Conservation (phyloP, 2,888 invertebrate genomes). For the Clusia tigrina region DNA sequence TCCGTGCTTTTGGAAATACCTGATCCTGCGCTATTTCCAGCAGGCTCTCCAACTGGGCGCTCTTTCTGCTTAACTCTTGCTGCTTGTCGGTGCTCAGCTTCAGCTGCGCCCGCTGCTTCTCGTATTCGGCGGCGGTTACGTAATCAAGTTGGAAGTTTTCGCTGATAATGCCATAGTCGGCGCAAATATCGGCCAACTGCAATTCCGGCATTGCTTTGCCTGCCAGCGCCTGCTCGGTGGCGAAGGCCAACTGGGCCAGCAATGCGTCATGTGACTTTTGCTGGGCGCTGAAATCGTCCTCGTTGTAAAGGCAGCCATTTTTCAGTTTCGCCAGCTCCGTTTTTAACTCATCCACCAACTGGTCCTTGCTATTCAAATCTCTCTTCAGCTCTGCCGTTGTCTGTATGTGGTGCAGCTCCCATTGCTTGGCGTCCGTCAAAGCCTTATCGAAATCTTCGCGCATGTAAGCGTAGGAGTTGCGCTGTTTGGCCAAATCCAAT, state of each 20-base stretch:
- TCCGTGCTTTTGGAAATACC: conserved; percentile 31
- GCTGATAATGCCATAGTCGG: conserved; percentile 56
- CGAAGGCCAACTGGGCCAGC: conserved; percentile 52
- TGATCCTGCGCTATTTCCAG: conserved; percentile 57
- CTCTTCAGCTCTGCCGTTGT: conserved; percentile 44
- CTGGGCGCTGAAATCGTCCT: conserved; percentile 49
- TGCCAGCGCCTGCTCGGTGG: conserved; percentile 48
- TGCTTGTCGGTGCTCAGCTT: conserved; percentile 39
- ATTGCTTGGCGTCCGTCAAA: conserved; percentile 44
- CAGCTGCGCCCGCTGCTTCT: conserved; percentile 43
- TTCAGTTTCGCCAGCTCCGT: conserved; percentile 28
- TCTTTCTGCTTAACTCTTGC: conserved; percentile 48
- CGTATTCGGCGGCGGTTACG: conserved; percentile 56
- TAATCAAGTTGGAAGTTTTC: conserved; percentile 58
- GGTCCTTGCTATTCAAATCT: conserved; percentile 44
- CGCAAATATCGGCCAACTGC: conserved; percentile 47
- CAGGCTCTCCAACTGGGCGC: conserved; percentile 53
- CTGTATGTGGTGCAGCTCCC: conserved; percentile 49
- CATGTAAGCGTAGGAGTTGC: conserved; percentile 52
- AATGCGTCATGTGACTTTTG: conserved; percentile 48
- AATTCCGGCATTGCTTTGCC: conserved; percentile 37
- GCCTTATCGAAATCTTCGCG: conserved; percentile 57
- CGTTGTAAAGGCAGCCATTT: conserved; percentile 36
- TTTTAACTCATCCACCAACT: conserved; percentile 36
- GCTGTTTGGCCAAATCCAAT: conserved; percentile 44